Conservation (phyloP, 2,888 invertebrate species). For the Malthinus flaveolus region DNA sequence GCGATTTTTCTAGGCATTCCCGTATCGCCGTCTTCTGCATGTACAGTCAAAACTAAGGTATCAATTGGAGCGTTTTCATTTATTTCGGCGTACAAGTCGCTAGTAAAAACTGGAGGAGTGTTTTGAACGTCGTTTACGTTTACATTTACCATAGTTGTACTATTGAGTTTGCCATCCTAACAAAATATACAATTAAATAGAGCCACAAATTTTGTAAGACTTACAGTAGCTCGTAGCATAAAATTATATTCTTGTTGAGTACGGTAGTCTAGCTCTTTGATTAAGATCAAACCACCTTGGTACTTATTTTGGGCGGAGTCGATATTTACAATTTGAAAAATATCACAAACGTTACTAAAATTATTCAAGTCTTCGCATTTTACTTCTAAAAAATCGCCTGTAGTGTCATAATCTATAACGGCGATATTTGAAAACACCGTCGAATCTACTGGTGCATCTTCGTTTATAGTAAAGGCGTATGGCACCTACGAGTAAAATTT, state of each 20-base stretch:
- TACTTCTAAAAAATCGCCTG: conserved; percentile 80
- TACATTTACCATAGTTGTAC: conserved; percentile 74
- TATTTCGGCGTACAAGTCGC: conserved; percentile 76
- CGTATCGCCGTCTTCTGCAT: conserved; percentile 82
- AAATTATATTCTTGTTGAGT: conserved; percentile 78
- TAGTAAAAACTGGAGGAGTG: conserved; percentile 81
- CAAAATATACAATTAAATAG: conserved; percentile 20
- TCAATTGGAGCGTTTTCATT: conserved; percentile 84
- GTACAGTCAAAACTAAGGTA: conserved; percentile 75
- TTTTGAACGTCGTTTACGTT: conserved; percentile 86
- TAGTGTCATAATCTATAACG: conserved; percentile 78
- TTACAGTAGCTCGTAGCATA: conserved; percentile 74
- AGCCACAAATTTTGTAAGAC: conserved; percentile 42
- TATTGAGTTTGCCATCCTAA: conserved; percentile 79
- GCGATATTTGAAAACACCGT: conserved; percentile 73
- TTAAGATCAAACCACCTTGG: conserved; percentile 73
- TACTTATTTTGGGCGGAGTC: conserved; percentile 69
- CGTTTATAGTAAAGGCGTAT: conserved; percentile 77
- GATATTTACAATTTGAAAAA: conserved; percentile 67
- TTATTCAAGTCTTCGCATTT: conserved; percentile 63
- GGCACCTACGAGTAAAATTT: conserved; percentile 64
- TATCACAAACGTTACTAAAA: conserved; percentile 72
- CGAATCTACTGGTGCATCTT: conserved; percentile 73
- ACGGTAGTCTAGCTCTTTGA: conserved; percentile 74
- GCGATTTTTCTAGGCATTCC: conserved; percentile 79